Evolutionary conservation across 2,888 invertebrate genomes (phyloP).

Genomic region (Pedicia rivosa): DNA sequence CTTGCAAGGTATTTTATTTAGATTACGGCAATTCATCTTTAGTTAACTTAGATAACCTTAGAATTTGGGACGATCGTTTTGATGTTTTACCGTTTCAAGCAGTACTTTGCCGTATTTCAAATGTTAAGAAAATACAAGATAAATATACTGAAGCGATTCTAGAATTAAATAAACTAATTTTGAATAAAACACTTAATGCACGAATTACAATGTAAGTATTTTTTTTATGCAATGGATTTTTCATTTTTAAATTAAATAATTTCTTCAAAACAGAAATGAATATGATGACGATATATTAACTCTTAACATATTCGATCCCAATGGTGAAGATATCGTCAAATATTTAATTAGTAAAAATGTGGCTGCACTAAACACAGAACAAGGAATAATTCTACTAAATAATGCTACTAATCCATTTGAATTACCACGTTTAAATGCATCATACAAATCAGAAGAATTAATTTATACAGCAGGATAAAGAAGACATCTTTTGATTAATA

Average conservation of each 20-base stretch:
- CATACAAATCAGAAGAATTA: too few species aligned
- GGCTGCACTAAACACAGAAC: too few species aligned
- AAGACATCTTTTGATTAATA: too few species aligned
- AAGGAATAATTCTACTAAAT: too few species aligned
- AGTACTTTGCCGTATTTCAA: slow-evolving; percentile 17
- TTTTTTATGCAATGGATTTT: background rate
- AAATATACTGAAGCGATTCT: background rate
- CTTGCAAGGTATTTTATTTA: slow-evolving; percentile 21
- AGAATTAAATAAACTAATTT: background rate
- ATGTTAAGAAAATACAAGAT: background rate
- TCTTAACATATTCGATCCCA: slow-evolving; percentile 1
- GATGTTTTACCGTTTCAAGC: slow-evolving; percentile 21
- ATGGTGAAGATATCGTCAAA: background rate
- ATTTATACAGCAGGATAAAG: too few species aligned
- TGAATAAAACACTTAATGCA: slow-evolving; percentile 2
- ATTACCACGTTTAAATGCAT: too few species aligned
- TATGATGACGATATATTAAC: background rate
- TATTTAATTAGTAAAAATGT: background rate
- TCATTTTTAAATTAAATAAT: background rate
- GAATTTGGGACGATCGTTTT: slow-evolving; percentile 16
- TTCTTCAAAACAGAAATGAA: background rate
- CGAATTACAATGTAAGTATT: slow-evolving; percentile 1
- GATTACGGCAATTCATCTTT: slow-evolving; percentile 25
- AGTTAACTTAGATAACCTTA: slow-evolving; percentile 17
- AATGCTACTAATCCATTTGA: too few species aligned